Percentiles rank a stretch among this genome's conserved stretches.
Evolutionary conservation across 2,113 vertebrate genomes (phyloP).

Genomic region (Galbula dea): DNA sequence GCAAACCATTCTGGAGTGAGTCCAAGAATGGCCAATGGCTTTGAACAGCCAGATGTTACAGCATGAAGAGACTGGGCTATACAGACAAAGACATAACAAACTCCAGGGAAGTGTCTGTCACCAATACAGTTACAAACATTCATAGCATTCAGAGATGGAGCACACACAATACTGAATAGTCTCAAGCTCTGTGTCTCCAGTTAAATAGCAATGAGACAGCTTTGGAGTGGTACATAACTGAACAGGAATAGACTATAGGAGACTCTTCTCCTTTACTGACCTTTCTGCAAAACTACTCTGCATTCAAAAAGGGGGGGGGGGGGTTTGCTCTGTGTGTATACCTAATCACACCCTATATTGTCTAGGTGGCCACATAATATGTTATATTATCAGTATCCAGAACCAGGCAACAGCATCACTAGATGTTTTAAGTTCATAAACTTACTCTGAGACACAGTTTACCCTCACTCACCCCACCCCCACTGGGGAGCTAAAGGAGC

Average conservation of each 20-base stretch:
- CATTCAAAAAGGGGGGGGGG: not conserved
- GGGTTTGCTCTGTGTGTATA: not conserved
- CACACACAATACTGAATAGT: not conserved
- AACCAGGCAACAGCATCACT: not conserved
- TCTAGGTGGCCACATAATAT: not conserved
- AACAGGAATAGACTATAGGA: not conserved
- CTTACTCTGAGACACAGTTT: not conserved
- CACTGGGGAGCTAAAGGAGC: not conserved
- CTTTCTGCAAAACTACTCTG: not conserved
- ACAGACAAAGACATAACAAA: not conserved
- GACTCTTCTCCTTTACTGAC: not conserved
- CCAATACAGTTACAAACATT: not conserved
- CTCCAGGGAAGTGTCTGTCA: not conserved
- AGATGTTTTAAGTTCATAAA: not conserved
- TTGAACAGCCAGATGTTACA: not conserved
- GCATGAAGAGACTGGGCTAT: not conserved
- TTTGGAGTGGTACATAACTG: not conserved
- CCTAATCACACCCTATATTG: not conserved
- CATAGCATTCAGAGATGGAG: not conserved
- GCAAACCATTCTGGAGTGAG: not conserved
- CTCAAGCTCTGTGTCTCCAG: not conserved
- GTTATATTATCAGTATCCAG: not conserved
- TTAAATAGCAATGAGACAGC: not conserved
- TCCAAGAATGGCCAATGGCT: not conserved
- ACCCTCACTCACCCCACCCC: rapidly evolving